Base-by-base conservation (phyloP, 2,888 invertebrate species). In the Erebia epiphron region DNA sequence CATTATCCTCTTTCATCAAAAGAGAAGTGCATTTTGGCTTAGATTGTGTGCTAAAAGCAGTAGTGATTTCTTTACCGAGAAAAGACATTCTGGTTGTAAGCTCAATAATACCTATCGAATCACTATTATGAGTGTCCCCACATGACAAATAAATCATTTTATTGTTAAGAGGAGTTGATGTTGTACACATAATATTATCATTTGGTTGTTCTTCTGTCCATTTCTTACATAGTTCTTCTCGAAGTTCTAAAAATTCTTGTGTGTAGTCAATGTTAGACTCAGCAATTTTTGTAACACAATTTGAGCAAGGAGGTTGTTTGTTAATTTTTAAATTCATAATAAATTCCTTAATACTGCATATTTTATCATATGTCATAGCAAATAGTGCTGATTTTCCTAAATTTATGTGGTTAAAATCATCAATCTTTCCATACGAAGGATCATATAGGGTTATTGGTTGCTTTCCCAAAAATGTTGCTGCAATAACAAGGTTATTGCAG, bases 351-450 rank as follows among this genome's bases (percentile, higher is more conserved):
- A 92, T 87, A 66, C 77, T 76, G 75, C 91, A 92, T 79, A 93
- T 93, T 82, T 88, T 92, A 61, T 92, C 92, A 70, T 92, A 93
- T 9, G 92, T 92, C 90, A 93, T 92, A 1, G 92, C 92, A 76
- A 92, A 93, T 68, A 93, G 76, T 8, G 84, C 89, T 0, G 92
- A 93, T 79, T 92, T 92, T 0, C 92, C 92, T 5, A 91, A 85
- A 74, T 93, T 92, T 26, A 93, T 74, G 79, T 87, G 86, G 65
- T 75, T 80, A 69, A 90, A 87, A 78, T 86, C 85, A 21, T 89
- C 83, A 21, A 91, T 83, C 81, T 88, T 86, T 1, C 90, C 92
- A 71, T 86, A 90, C 1, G 89, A 86, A 0, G 86, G 82, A 76
- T 92, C 91, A 72, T 91, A 92, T 63, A 93, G 77, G 56, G 87